Base-by-base conservation (phyloP, 2,113 vertebrate species). In the Girardinichthys multiradiatus region DNA sequence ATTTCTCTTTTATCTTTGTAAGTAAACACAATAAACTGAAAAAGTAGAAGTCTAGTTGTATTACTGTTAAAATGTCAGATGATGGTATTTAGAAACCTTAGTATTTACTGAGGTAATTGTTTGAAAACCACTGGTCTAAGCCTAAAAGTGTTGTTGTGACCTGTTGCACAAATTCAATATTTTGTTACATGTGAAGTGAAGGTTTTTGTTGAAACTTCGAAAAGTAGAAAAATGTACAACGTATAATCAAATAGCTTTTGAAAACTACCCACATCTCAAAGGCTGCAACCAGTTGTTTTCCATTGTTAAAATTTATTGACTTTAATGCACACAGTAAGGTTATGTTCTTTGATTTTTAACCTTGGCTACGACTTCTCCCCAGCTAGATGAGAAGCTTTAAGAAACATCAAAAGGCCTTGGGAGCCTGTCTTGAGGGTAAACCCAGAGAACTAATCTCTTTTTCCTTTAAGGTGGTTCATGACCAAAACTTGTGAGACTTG, bases 331-430 rank as follows among this genome's bases (percentile, higher is more conserved):
- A 24, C 54, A 31, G 62, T 1, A 28, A n/a, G 26, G 0, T 73
- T 74, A 57, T 45, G 63, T 58, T 42, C 51, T 73, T 73, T 58
- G 64, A 42, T 64, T 64, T 64, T 64, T 64, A 64, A 64, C 62
- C 62, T 64, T 42, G 62, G 62, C 62, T 42, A 4, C 42, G 35
- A 37, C 35, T 27, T 39, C 24, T 64, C 62, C 14, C 30, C 4
- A n/a, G 35, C 10, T 39, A 64, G 62, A 64, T 64, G 62, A 39
- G n/a, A 27, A 64, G 62, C 62, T 27, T 64, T 42, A 42, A n/a
- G 33, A 64, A 64, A 64, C 62, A 64, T 64, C 62, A 64, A 64
- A 64, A 64, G 26, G 28, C 63, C 63, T 17, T 29, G 24, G 54
- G 64, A 74, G 28, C 72, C 54, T 1, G 63, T 64, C 62, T 64